A percentile compares a stretch with the other conserved stretches of the same genome.
phyloP scores from a whole-genome alignment of 2,113 vertebrate species.

The Epinephelus moara region DNA sequence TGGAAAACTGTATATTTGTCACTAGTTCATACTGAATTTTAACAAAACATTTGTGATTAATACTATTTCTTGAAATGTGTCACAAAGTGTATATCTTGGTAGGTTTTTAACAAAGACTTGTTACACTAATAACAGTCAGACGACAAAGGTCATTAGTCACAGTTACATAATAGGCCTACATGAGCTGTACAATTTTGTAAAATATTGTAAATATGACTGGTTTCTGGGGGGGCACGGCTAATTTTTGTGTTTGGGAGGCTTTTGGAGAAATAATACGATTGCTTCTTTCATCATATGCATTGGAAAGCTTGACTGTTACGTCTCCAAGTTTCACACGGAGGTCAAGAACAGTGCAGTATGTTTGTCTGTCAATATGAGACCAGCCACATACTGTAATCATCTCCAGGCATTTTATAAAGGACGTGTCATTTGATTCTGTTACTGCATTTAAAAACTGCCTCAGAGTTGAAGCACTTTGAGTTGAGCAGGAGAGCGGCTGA shows the following conservation, averaged over 20 bases:
- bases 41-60: slow-evolving; percentile 81
- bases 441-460: slow-evolving; percentile 34
- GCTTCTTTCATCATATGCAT: slow-evolving; percentile 79
- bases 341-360: slow-evolving; percentile 48
- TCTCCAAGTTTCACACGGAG: slow-evolving; percentile 81
- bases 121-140: slow-evolving; percentile 82
- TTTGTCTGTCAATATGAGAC: slow-evolving; percentile 43
- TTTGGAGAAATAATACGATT: slow-evolving; percentile 56
- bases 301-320: slow-evolving; percentile 84
- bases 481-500: slow-evolving; percentile 34
- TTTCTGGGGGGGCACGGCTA: slow-evolving; percentile 58
- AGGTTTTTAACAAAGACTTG: slow-evolving; percentile 87
- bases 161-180: slow-evolving; percentile 76
- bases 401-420: slow-evolving; percentile 48
- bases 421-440: slow-evolving; percentile 33
- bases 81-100: slow-evolving; percentile 93
- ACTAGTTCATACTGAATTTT: slow-evolving; percentile 87
- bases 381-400: slow-evolving; percentile 50
- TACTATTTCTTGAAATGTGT: slow-evolving; percentile 86
- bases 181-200: slow-evolving; percentile 91
- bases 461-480: slow-evolving; percentile 21
- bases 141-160: slow-evolving; percentile 78
- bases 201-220: slow-evolving; percentile 94
- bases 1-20: slow-evolving; percentile 89
- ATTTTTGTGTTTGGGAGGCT: slow-evolving; percentile 65